Percentiles rank a stretch among this genome's conserved stretches.
Evolutionary conservation across 2,113 vertebrate genomes (phyloP).

Genomic region (Sebastes schlegelii): DNA sequence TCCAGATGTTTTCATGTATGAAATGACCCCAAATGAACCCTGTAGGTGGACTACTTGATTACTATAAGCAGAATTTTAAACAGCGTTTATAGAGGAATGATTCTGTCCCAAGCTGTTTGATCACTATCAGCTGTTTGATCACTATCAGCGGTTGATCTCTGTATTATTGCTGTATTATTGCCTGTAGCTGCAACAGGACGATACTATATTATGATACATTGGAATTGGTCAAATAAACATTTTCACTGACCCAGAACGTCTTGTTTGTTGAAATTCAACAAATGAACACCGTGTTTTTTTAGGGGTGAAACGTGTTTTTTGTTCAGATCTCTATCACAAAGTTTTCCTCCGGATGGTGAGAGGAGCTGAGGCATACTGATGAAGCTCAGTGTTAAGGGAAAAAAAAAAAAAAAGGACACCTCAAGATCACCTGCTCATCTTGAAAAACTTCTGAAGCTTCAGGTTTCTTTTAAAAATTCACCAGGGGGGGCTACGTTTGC

Average conservation of each 20-base stretch:
- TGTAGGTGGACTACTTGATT: too few species aligned
- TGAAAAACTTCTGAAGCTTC: constrained; percentile 41
- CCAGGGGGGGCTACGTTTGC: constrained; percentile 10
- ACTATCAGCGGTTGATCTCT: too few species aligned
- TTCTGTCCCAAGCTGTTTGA: too few species aligned
- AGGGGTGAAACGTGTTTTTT: not conserved
- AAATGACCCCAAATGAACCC: too few species aligned
- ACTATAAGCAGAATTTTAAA: too few species aligned
- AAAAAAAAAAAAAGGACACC: not conserved
- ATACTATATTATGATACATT: not conserved
- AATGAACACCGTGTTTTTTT: not conserved
- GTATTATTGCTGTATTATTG: too few species aligned
- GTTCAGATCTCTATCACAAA: not conserved
- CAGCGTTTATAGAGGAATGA: too few species aligned
- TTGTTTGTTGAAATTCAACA: not conserved
- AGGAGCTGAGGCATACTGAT: not conserved
- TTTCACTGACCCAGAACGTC: not conserved
- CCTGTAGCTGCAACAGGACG: too few species aligned
- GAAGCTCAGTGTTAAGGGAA: not conserved
- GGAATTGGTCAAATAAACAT: not conserved
- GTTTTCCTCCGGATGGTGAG: not conserved
- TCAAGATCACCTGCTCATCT: constrained; percentile 55
- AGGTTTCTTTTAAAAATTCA: constrained; percentile 20
- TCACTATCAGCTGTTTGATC: too few species aligned
- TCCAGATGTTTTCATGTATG: too few species aligned